Conservation (phyloP, 1,140 invertebrate species). For the Brachionus angularis region DNA sequence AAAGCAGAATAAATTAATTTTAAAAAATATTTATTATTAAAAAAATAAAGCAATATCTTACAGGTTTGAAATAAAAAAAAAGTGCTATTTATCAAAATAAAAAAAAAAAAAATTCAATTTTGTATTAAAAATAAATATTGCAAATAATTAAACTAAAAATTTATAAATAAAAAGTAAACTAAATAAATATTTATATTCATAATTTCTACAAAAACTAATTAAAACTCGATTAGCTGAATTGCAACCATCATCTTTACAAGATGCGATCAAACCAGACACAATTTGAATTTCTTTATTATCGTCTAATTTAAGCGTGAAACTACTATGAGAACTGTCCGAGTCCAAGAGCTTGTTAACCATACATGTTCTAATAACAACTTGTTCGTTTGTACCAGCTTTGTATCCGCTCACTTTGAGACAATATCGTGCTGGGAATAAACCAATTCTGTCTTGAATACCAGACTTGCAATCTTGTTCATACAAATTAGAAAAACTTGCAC, state of each 20-base stretch:
- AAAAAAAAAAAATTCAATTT: no score
- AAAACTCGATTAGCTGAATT: neutral
- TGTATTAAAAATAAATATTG: no score
- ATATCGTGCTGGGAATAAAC: conserved; percentile 37
- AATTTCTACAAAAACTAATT: neutral
- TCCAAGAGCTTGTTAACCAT: conserved; percentile 32
- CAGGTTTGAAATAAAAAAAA: no score
- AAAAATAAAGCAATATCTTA: no score
- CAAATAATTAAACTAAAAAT: no score
- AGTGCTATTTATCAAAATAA: no score
- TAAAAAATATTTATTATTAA: no score
- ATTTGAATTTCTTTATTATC: conserved; percentile 17
- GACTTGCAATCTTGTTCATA: conserved; percentile 37
- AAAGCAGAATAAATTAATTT: no score
- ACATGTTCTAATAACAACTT: conserved; percentile 41
- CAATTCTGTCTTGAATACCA: conserved; percentile 34
- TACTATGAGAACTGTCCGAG: conserved; percentile 42
- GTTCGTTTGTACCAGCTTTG: conserved; percentile 29
- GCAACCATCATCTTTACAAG: conserved; percentile 44
- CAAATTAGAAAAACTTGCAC: neutral
- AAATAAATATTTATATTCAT: no score
- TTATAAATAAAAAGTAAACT: no score
- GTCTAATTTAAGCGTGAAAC: conserved; percentile 30
- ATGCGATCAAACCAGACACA: conserved; percentile 37
- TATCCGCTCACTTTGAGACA: conserved; percentile 42